Evolutionary conservation across 2,113 vertebrate species (phyloP).

Genomic region (Turdus rufiventris): DNA sequence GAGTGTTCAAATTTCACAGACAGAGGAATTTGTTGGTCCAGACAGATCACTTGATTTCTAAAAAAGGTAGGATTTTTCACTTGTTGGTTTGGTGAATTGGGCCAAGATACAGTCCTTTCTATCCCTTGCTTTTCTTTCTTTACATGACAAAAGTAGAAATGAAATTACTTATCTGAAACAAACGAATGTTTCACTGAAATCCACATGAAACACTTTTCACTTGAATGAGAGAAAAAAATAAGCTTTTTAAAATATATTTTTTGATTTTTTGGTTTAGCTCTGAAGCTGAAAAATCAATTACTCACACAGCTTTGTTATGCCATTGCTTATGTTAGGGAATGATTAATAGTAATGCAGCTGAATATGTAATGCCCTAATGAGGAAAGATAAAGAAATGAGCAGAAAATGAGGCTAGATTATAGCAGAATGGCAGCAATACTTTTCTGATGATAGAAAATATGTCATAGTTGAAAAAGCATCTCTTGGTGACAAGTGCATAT

Average conservation of each 20-base stretch:
- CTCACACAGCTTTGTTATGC: background rate
- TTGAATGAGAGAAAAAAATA: background rate
- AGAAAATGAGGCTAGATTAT: conserved; percentile 4
- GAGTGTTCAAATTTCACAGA: background rate
- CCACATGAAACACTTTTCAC: background rate
- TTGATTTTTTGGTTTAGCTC: background rate
- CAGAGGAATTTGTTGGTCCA: background rate
- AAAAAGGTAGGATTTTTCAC: background rate
- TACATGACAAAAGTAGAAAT: background rate
- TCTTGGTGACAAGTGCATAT: background rate
- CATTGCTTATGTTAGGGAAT: background rate
- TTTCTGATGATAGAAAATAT: background rate
- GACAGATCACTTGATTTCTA: background rate
- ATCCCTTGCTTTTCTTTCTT: background rate
- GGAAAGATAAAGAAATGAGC: conserved; percentile 6
- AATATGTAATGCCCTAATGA: background rate
- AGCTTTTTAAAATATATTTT: background rate
- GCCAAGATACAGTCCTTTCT: background rate
- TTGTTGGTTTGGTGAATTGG: background rate
- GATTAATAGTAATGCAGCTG: background rate
- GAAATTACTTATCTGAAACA: background rate
- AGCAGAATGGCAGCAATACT: background rate
- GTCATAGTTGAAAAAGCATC: background rate
- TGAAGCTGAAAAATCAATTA: conserved; percentile 8
- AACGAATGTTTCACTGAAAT: background rate